Conservation (phyloP, 2,113 vertebrate genomes). For the Tamias sibiricus region DNA sequence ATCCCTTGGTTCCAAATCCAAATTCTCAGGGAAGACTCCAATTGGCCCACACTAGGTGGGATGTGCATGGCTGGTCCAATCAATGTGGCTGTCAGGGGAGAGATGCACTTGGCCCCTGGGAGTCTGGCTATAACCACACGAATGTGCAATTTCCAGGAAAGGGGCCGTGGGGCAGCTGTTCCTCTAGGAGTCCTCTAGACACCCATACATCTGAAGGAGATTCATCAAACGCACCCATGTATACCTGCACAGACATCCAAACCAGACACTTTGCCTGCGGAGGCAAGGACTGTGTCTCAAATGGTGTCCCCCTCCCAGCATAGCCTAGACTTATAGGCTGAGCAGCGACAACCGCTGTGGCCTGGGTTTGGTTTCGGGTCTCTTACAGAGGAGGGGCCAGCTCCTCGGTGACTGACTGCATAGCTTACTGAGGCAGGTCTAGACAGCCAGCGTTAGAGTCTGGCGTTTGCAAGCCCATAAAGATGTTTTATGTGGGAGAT, state of each 20-base stretch:
- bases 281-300: not conserved
- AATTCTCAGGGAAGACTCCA: not conserved
- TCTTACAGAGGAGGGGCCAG: not conserved
- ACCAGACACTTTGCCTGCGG: not conserved
- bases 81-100: not conserved
- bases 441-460: not conserved
- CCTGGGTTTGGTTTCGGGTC: not conserved
- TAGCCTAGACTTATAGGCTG: not conserved
- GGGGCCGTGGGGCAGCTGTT: not conserved
- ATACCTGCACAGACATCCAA: not conserved
- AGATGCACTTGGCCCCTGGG: not conserved
- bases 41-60: not conserved
- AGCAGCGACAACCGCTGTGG: not conserved
- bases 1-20: not conserved
- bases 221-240: not conserved
- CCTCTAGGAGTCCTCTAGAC: not conserved
- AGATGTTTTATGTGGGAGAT: slow-evolving; percentile 14
- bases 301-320: not conserved
- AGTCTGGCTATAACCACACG: not conserved
- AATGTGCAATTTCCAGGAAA: not conserved
- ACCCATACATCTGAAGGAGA: no score
- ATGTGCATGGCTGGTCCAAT: not conserved
- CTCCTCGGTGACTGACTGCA: not conserved
- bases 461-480: not conserved
- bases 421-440: not conserved